Conservation (phyloP, 2,797 vertebrate species). For the Columba guinea region DNA sequence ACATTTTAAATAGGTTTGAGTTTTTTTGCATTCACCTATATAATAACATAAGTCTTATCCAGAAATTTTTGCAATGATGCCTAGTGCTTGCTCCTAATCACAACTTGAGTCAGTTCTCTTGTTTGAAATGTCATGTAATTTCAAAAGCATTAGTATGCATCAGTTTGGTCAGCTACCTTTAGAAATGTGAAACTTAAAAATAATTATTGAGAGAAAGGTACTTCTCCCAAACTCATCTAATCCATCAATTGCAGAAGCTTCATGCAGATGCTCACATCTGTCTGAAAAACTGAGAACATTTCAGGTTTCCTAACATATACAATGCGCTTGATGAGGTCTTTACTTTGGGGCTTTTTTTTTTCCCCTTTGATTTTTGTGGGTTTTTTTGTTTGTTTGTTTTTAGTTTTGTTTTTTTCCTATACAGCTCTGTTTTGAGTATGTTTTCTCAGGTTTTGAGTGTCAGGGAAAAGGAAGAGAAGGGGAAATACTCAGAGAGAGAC, state of each 20-base stretch:
- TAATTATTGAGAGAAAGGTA: background rate
- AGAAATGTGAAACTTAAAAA: background rate
- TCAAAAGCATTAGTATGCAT: background rate
- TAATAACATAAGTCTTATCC: background rate
- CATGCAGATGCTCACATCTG: background rate
- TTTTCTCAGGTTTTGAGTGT: background rate
- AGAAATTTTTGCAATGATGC: background rate
- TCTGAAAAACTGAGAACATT: background rate
- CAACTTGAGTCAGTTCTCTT: fast-evolving
- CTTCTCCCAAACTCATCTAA: background rate
- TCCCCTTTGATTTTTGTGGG: background rate
- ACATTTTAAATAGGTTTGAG: background rate
- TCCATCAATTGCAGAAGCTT: background rate
- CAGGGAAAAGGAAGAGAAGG: background rate
- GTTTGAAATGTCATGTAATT: background rate
- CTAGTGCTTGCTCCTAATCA: background rate
- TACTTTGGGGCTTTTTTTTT: background rate
- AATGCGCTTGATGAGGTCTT: background rate
- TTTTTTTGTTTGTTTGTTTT: too few species aligned
- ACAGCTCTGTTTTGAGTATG: background rate
- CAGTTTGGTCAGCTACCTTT: background rate
- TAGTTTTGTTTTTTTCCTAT: background rate
- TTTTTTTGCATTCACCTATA: background rate
- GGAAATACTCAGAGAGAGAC: background rate
- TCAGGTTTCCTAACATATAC: background rate